Conservation (phyloP, 2,888 invertebrate species). For the Diploptera punctata region DNA sequence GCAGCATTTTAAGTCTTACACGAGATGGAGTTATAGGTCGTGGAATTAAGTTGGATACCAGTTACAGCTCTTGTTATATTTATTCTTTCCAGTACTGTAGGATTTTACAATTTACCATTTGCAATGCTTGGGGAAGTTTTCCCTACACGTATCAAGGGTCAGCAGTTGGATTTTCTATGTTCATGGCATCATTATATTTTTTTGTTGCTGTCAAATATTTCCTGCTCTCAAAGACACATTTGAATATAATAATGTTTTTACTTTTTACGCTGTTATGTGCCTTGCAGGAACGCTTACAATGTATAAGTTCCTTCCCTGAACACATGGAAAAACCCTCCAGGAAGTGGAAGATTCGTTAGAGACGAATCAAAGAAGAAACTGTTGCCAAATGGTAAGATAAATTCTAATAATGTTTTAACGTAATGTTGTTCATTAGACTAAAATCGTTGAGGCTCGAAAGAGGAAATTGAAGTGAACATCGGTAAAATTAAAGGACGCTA, state of each 20-base stretch:
- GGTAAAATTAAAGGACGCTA: too few species aligned
- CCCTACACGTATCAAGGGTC: conserved; percentile 58
- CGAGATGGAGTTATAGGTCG: not conserved
- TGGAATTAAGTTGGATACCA: conserved; percentile 52
- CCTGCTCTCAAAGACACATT: conserved; percentile 55
- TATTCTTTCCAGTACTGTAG: conserved; percentile 60
- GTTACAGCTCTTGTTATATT: conserved; percentile 56
- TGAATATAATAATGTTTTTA: conserved; percentile 58
- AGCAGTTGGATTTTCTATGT: conserved; percentile 58
- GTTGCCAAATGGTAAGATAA: too few species aligned
- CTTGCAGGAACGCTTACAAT: conserved; percentile 60
- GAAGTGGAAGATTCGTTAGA: conserved; percentile 55
- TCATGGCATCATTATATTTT: conserved; percentile 59
- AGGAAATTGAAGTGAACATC: too few species aligned
- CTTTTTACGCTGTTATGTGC: conserved; percentile 58
- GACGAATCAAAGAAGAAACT: not conserved
- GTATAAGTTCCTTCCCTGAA: conserved; percentile 58
- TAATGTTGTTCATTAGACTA: too few species aligned
- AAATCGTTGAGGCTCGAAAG: too few species aligned
- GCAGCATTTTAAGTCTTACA: conserved; percentile 51
- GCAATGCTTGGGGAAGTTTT: conserved; percentile 64
- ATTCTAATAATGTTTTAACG: too few species aligned
- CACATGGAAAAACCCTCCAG: conserved; percentile 59
- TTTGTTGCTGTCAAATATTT: conserved; percentile 61
- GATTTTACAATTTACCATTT: conserved; percentile 62